Evolutionary conservation across 2,797 vertebrate genomes (phyloP), one percentile per base, ranked within the genome.

Genomic region (Silurus lanzhouensis): DNA sequence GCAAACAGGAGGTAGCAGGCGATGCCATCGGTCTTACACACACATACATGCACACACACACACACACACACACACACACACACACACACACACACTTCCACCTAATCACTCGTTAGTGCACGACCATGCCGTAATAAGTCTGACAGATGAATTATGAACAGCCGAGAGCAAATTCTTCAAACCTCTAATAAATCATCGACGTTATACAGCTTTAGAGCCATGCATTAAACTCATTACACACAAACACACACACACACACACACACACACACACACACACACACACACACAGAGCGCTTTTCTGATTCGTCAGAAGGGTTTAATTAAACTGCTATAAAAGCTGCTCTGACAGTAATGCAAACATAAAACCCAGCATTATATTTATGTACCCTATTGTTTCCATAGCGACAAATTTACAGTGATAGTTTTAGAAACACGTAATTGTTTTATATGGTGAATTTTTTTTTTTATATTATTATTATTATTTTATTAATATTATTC

Each of bases 111-210:
- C 15, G 27, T 72, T 63, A 31, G 10, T 57, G 46, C 84, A 67
- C 7, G 61, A 46, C 22, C 31, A 64, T 25, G 44, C 46, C 2
- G 63, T 68, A 75, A 74, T 86, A 52, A 86, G 75, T 70, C 81
- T 84, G 82, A 64, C 79, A 83, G 52, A 74, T 89, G 58, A 83
- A 86, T 83, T 61, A 87, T 83, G 76, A 82, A 82, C 48, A 63
- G 2, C 67, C 55, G 15, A 22, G 46, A 82, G 78, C 77, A 14
- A 7, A 58, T 74, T 55, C 74, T 67, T 44, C n/a, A 58, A 57
- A 64, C n/a, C 4, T 13, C 64, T 19, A 77, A 66, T 72, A 31
- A 76, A 31, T 58, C 55, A 9, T 77, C 19, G 13, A 68, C 61
- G 67, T 72, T 74, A 67, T 57, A 57, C 5, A 58, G 66, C 48